These are phyloP conservation scores for Drosophila leonis DNA, from an alignment of 2,888 invertebrate species.

Conservation along the genomic window DNA sequence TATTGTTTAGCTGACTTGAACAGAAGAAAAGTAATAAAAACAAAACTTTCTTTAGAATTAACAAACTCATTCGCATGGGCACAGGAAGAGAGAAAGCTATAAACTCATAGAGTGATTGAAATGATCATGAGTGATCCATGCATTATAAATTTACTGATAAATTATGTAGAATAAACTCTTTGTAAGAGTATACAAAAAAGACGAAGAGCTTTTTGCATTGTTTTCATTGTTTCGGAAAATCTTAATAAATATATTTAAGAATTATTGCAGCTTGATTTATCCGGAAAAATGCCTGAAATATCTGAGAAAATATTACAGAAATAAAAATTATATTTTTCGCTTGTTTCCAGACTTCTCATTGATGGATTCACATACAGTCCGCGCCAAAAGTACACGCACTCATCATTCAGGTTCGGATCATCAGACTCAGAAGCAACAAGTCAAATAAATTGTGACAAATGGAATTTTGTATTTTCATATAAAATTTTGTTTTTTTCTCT, in stretches of 20 bases:
- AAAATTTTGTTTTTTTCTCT: slow-evolving; percentile 45
- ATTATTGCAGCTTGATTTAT: not conserved
- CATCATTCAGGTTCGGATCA: not conserved
- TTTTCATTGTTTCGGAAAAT: not conserved
- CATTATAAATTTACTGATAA: not conserved
- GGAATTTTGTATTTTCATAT: slow-evolving; percentile 32
- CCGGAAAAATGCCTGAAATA: not conserved
- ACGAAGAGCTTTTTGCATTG: not conserved
- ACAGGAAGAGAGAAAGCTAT: not conserved
- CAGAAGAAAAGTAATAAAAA: not conserved
- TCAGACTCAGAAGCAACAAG: not conserved
- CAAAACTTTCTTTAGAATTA: not conserved
- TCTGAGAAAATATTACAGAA: not conserved
- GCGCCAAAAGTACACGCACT: not conserved
- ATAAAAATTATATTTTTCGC: not conserved
- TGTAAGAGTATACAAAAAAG: too few species aligned
- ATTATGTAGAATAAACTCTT: not conserved
- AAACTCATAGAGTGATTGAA: not conserved
- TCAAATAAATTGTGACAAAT: slow-evolving; percentile 21
- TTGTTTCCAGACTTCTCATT: not conserved
- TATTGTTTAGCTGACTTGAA: too few species aligned
- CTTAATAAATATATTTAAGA: not conserved
- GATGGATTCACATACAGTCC: not conserved
- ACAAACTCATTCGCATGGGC: not conserved
- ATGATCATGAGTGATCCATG: not conserved